These are phyloP conservation scores for Tretioscincus oriximinensis DNA, from an alignment of 2,113 vertebrate species.

Conservation along the genomic window DNA sequence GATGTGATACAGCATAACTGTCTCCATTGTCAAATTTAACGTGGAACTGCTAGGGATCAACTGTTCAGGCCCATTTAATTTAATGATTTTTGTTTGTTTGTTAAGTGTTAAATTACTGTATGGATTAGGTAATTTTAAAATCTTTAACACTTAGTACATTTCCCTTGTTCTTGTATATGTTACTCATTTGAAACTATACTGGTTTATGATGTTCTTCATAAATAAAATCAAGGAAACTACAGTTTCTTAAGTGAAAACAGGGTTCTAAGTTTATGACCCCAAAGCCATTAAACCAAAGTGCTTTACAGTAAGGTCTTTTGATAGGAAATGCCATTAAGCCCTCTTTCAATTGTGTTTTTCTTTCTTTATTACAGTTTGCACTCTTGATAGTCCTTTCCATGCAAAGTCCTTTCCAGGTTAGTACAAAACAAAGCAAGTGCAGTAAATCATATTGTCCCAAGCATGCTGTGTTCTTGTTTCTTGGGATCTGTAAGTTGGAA, in stretches of 20 bases:
- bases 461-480: conserved; percentile 16
- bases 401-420: conserved; percentile 29
- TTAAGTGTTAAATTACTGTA: too few relatives aligned
- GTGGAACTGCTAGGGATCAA: too few relatives aligned
- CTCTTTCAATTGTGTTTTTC: neutral
- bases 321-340: conserved; percentile 14
- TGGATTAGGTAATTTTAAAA: too few relatives aligned
- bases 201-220: too few relatives aligned
- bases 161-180: too few relatives aligned
- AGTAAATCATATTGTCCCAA: conserved; percentile 21
- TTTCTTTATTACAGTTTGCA: conserved; percentile 27
- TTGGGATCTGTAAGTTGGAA: neutral
- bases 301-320: neutral
- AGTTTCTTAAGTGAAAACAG: neutral
- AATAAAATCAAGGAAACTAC: too few relatives aligned
- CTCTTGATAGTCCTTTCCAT: conserved; percentile 40
- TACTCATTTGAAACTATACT: too few relatives aligned
- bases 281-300: conserved; percentile 30
- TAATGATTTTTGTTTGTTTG: too few relatives aligned
- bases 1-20: too few relatives aligned
- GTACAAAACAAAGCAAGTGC: neutral
- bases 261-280: neutral
- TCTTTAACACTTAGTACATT: too few relatives aligned
- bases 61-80: too few relatives aligned
- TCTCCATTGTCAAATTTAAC: too few relatives aligned